Evolutionary conservation across 2,888 invertebrate genomes (phyloP).

Genomic region (Eutolmus rufibarbis): DNA sequence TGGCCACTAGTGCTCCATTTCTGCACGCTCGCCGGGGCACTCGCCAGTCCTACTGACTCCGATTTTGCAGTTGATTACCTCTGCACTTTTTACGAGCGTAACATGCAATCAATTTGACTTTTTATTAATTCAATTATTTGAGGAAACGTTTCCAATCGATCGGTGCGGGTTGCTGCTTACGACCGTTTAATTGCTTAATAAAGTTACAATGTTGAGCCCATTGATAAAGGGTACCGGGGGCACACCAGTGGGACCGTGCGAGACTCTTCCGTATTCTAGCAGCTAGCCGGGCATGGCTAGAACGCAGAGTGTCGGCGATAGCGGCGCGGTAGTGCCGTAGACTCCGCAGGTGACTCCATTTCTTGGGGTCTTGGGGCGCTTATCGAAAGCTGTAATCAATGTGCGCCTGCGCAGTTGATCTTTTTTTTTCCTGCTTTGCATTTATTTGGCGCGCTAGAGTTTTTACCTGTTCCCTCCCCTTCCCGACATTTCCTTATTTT

Average conservation of each 20-base stretch:
- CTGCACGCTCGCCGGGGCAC: background rate
- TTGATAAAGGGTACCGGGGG: background rate
- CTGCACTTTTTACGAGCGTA: background rate
- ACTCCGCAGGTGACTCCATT: background rate
- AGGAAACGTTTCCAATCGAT: slow-evolving; percentile 36
- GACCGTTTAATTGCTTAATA: slow-evolving; percentile 21
- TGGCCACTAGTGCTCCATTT: background rate
- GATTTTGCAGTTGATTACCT: slow-evolving; percentile 17
- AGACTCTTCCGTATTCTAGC: slow-evolving; percentile 36
- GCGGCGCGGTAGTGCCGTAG: background rate
- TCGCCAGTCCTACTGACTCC: slow-evolving; percentile 18
- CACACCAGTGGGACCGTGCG: background rate
- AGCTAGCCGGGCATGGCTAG: background rate
- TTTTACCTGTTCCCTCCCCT: background rate
- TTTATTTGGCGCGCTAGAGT: background rate
- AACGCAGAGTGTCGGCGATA: background rate
- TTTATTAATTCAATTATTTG: slow-evolving; percentile 39
- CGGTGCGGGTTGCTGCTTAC: background rate
- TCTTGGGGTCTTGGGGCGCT: slow-evolving; percentile 26
- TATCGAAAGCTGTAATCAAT: slow-evolving; percentile 32
- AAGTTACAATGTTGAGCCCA: slow-evolving; percentile 8
- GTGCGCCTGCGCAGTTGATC: slow-evolving; percentile 31
- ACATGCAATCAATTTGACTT: slow-evolving; percentile 39
- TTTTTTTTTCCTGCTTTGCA: slow-evolving; percentile 9
- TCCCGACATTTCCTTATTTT: background rate